Base-by-base conservation (phyloP, 2,113 vertebrate species). In the Bujurquina vittata region DNA sequence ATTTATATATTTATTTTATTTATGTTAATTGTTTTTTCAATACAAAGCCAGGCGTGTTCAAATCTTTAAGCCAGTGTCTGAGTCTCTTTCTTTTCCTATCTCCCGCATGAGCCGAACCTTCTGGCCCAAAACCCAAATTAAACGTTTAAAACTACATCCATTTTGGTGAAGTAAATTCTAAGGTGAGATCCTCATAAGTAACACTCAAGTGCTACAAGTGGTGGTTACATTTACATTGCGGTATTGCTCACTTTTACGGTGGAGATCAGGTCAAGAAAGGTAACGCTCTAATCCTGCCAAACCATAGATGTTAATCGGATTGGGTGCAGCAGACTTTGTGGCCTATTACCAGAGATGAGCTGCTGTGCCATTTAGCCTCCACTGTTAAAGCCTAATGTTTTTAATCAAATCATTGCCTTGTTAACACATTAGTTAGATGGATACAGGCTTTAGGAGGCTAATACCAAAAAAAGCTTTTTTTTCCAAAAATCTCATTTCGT, bases 241-340 rank as follows among this genome's bases (percentile, higher is more conserved):
- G 40, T 26, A 65, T 65, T 17, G 37, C 37, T 65, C 40, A 10
- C 14, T 43, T 65, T 43, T 23, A 23, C 40, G 46, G 22, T 67
- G 18, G 8, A 35, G n/a, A 23, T 73, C 55, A 73, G 65, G 23
- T 14, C 54, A 17, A 75, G 31, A 23, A 23, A 75, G 3, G 35
- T 52, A 52, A 58, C 11, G 17, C 37, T 84, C 37, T 83, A 77
- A 84, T 83, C 79, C 37, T 61, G 37, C 76, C 62, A 84, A 56
- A 82, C 23, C 33, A 9, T 75, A 79, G 59, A 84, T 83, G 73
- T 84, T 84, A 88, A 89, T 91, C 29, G 72, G 81, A 88, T 83
- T 86, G 67, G 14, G 26, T 60, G 33, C 12, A 61, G 20, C 4
- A 80, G 72, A 79, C 82, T 61, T 57, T 67, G 11, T 62, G 61